Evolutionary conservation across 2,888 invertebrate species (phyloP), one percentile per base, ranked within the genome.

Genomic region (Drosophila maculinotata): DNA sequence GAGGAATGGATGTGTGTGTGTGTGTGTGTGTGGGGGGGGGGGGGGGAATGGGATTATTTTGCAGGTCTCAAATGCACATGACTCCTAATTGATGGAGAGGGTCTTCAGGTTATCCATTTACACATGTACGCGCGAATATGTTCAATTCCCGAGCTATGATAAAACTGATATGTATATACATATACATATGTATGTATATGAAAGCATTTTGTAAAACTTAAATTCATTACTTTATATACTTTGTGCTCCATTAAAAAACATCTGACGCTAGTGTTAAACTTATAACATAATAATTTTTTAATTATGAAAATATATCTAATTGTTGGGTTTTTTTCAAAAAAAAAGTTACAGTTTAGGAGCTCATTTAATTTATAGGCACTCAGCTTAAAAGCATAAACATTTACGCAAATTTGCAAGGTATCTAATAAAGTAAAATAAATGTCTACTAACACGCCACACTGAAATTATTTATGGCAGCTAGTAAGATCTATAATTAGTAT

Each of bases 21-120:
- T n/a, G n/a, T n/a, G n/a, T n/a, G n/a, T n/a, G n/a, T n/a, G n/a
- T n/a, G n/a, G n/a, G n/a, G n/a, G n/a, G n/a, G n/a, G 20, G 20
- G 20, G 20, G 17, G 17, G 1, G 12, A 9, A 7, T 20, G 31
- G 20, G 12, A 9, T 30, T 20, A 23, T 39, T 39, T 38, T n/a
- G 9, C 8, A 26, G 30, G 14, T 35, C 58, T 36, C 23, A 28
- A 48, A 26, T 44, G n/a, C 44, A 59, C 25, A 42, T 49, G 48
- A 14, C 35, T 31, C 44, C n/a, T 30, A 60, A 44, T 60, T 44
- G 41, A 25, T 28, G 17, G 15, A 47, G 20, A 8, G 31, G 15
- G 8, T n/a, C 36, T 26, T 25, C 56, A 56, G 71, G 65, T 69
- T 69, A 64, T 64, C 30, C 64, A 23, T 54, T 54, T 49, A n/a